Percentiles rank a stretch among this genome's conserved stretches.
Evolutionary conservation across 2,888 invertebrate species (phyloP).

Genomic region (Lacanobia oleracea): DNA sequence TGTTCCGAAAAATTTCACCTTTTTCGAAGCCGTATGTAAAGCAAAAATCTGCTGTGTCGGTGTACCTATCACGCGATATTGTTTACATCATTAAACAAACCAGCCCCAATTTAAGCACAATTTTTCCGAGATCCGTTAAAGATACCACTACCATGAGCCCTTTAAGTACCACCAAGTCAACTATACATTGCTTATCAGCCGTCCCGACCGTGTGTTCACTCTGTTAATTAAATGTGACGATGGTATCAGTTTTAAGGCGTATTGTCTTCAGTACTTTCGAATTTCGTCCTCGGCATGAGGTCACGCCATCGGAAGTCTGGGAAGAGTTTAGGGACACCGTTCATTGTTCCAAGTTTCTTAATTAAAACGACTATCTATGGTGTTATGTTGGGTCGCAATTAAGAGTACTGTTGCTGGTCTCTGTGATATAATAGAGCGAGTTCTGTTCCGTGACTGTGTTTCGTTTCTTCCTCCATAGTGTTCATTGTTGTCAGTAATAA

Average conservation of each 20-base stretch:
- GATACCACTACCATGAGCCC: conserved; percentile 26
- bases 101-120: background rate
- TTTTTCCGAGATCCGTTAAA: conserved; percentile 14
- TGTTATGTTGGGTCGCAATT: conserved; percentile 21
- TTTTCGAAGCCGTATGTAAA: no score
- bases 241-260: conserved; percentile 71
- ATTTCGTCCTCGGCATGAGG: conserved; percentile 77
- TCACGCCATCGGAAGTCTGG: conserved; percentile 69
- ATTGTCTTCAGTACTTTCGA: conserved; percentile 80
- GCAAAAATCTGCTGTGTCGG: background rate
- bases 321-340: conserved; percentile 62
- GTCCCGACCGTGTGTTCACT: conserved; percentile 60
- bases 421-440: background rate
- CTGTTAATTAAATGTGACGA: conserved; percentile 78
- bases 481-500: no score
- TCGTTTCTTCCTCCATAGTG: background rate
- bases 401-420: conserved; percentile 1
- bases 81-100: conserved; percentile 29
- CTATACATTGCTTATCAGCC: conserved; percentile 54
- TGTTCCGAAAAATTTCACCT: no score
- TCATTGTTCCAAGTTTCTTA: conserved; percentile 59
- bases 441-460: background rate
- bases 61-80: background rate
- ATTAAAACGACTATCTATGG: conserved; percentile 53
- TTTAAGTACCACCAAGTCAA: conserved; percentile 14